Conservation (phyloP, 2,888 invertebrate genomes). For the Nasonovia ribisnigri region DNA sequence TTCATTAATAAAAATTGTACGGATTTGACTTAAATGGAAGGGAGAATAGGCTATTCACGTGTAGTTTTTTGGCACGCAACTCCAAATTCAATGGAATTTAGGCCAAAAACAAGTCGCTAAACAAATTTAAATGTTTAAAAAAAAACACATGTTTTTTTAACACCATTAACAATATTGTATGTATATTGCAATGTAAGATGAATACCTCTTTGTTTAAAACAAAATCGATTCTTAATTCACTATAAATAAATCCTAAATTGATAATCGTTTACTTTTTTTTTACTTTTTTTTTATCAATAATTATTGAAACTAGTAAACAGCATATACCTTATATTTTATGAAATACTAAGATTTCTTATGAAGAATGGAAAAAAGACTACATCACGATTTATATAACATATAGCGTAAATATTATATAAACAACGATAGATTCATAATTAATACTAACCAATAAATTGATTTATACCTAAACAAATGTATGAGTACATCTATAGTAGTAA, state of each 20-base stretch:
- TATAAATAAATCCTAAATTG: not conserved
- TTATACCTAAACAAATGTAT: not conserved
- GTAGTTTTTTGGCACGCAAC: constrained; percentile 51
- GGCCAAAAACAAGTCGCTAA: constrained; percentile 59
- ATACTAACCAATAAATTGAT: not conserved
- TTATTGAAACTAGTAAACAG: not conserved
- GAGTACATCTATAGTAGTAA: not conserved
- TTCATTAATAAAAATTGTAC: not conserved
- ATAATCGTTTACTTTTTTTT: not conserved
- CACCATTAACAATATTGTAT: constrained; percentile 10
- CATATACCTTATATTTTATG: not conserved
- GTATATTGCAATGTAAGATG: not conserved
- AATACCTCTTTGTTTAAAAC: constrained; percentile 11
- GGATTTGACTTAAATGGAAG: not conserved
- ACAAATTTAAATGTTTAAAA: constrained; percentile 56
- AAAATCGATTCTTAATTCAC: not conserved
- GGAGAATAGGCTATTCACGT: not conserved
- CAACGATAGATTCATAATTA: not conserved
- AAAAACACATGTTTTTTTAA: constrained; percentile 51
- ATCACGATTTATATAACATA: not conserved
- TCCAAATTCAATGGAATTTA: constrained; percentile 52
- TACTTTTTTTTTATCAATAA: not conserved
- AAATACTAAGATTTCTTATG: not conserved
- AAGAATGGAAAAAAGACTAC: not conserved
- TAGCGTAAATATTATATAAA: not conserved